Evolutionary conservation across 2,113 vertebrate species (phyloP).

Genomic region (Cyprinodon brontotheroides): DNA sequence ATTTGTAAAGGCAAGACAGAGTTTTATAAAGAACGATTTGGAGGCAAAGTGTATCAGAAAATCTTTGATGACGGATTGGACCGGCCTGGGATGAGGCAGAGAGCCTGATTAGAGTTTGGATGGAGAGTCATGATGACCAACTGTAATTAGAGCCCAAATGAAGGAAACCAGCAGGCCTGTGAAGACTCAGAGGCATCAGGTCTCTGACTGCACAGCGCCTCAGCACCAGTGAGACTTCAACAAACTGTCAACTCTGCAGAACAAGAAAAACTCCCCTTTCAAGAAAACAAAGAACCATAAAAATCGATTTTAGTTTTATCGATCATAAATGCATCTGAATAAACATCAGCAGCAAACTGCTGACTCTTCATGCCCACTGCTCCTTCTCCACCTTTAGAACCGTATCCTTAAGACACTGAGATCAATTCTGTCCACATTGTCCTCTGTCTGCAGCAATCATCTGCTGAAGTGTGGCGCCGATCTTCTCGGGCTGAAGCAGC

Average conservation of each 20-base stretch:
- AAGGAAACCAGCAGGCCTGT: background rate
- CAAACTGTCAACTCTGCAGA: background rate
- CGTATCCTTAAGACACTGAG: slow-evolving; percentile 12
- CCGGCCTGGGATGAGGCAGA: too few species aligned
- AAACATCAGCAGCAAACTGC: background rate
- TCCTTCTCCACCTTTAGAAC: slow-evolving; percentile 4
- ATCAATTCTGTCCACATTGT: slow-evolving; percentile 8
- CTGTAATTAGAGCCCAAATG: too few species aligned
- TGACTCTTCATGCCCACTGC: background rate
- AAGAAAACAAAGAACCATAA: background rate
- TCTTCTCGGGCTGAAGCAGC: slow-evolving; percentile 14
- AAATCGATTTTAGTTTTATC: background rate
- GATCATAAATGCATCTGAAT: background rate
- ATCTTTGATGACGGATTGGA: too few species aligned
- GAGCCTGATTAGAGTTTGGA: too few species aligned
- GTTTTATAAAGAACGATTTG: too few species aligned
- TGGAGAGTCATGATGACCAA: too few species aligned
- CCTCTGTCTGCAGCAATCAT: slow-evolving; percentile 8
- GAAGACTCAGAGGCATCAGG: too few species aligned
- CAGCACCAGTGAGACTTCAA: background rate
- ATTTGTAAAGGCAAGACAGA: too few species aligned
- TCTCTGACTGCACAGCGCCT: background rate
- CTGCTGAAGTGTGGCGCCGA: background rate
- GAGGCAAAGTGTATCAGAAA: too few species aligned
- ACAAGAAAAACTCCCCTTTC: background rate